A percentile compares a stretch with the other conserved stretches of the same genome.
Evolutionary conservation across 1,140 invertebrate genomes (phyloP).

Genomic region (Cyphomyrmex costatus): DNA sequence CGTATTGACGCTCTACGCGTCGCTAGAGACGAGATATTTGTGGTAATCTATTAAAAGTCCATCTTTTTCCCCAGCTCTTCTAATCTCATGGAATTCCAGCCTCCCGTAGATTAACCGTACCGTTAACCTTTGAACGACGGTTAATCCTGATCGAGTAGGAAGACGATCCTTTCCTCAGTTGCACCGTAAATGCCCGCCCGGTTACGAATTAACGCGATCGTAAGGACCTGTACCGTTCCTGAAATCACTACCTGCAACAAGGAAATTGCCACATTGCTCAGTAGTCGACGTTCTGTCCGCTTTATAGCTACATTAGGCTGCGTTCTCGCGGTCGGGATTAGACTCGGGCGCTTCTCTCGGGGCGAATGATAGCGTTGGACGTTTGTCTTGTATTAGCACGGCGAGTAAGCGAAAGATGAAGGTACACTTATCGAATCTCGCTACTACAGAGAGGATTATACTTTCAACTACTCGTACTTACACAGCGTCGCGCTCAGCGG

Average conservation of each 20-base stretch:
- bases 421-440: conserved; percentile 16
- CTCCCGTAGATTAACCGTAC: conserved; percentile 34
- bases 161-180: conserved; percentile 13
- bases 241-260: conserved; percentile 50
- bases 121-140: conserved; percentile 54
- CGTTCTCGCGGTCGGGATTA: conserved; percentile 16
- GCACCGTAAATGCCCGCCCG: conserved; percentile 15
- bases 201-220: conserved; percentile 54
- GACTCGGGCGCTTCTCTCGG: conserved; percentile 8
- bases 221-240: conserved; percentile 39
- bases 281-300: conserved; percentile 44
- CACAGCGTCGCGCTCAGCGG: background rate
- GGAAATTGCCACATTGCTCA: conserved; percentile 55
- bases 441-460: background rate
- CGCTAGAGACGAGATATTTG: conserved; percentile 21
- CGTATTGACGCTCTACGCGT: conserved; percentile 12
- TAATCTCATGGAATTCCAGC: conserved; percentile 23
- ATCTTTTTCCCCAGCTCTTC: background rate
- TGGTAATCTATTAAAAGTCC: conserved; percentile 28
- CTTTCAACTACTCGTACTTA: background rate
- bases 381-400: background rate
- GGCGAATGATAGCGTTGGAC: conserved; percentile 1
- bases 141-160: conserved; percentile 36
- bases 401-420: background rate
- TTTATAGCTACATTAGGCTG: conserved; percentile 52